A percentile compares a stretch with the other conserved stretches of the same genome.
Evolutionary conservation across 2,113 vertebrate genomes (phyloP).

Genomic region (Apistogramma diplotaenia): DNA sequence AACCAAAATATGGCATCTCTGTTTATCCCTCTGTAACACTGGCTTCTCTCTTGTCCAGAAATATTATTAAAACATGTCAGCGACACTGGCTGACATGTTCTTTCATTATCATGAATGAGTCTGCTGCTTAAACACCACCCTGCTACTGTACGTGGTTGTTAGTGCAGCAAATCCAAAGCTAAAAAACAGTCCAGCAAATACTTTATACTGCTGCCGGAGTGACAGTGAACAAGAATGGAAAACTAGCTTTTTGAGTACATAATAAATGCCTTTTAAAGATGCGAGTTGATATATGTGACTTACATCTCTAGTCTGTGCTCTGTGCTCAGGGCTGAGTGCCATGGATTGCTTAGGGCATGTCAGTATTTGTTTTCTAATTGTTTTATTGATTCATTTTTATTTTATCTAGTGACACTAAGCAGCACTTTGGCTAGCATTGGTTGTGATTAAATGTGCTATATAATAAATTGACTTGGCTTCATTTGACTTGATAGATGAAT

Average conservation of each 20-base stretch:
- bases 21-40: neutral
- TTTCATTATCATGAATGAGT: neutral
- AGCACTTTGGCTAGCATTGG: neutral
- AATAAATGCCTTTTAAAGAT: neutral
- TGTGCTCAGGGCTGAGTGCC: neutral
- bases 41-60: neutral
- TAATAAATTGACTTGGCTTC: neutral
- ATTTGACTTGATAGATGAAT: neutral
- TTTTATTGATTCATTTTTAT: neutral
- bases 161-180: neutral
- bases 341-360: neutral
- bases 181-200: neutral
- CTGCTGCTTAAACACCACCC: neutral
- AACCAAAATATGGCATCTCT: neutral
- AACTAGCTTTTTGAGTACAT: neutral
- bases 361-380: neutral
- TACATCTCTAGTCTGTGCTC: neutral
- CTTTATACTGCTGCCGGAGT: neutral
- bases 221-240: neutral
- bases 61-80: neutral
- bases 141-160: neutral
- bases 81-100: neutral
- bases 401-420: neutral
- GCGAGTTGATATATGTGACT: neutral
- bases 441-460: constrained; percentile 1